These are phyloP conservation scores for Mohoua ochrocephala DNA, from an alignment of 2,113 vertebrate species.

Conservation along the genomic window DNA sequence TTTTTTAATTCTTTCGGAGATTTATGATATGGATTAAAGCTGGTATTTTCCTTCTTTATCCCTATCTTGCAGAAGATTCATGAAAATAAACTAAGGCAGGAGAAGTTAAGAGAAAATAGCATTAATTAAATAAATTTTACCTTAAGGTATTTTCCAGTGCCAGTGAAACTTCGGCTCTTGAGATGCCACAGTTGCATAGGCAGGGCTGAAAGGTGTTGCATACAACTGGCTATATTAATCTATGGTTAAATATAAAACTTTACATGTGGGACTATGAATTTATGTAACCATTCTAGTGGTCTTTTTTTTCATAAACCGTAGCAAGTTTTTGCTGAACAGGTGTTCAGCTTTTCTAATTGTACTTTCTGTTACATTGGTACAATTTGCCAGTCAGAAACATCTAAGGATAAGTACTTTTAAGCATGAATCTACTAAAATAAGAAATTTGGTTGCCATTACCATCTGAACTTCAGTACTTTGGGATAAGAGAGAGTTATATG, in stretches of 20 bases:
- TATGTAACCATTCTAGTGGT: not conserved
- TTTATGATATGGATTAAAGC: not conserved
- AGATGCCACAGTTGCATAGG: not conserved
- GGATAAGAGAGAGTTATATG: not conserved
- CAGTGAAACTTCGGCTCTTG: not conserved
- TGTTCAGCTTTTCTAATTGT: not conserved
- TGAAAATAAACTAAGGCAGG: not conserved
- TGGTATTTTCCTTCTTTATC: not conserved
- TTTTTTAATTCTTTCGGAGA: not conserved
- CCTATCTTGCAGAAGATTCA: not conserved
- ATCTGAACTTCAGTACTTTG: not conserved
- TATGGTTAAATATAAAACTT: not conserved
- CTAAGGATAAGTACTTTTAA: not conserved
- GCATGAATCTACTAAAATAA: not conserved
- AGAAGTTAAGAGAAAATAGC: not conserved
- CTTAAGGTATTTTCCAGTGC: not conserved
- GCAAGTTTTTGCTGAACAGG: not conserved
- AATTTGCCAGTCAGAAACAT: not conserved
- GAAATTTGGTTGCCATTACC: not conserved
- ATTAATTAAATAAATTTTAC: not conserved
- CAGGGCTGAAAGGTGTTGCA: not conserved
- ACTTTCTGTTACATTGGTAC: not conserved
- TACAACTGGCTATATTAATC: not conserved
- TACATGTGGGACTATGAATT: not conserved
- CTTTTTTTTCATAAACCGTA: not conserved